Percentiles rank a stretch among this genome's conserved stretches.
Evolutionary conservation across 2,888 invertebrate genomes (phyloP).

Genomic region (Antitype chi): DNA sequence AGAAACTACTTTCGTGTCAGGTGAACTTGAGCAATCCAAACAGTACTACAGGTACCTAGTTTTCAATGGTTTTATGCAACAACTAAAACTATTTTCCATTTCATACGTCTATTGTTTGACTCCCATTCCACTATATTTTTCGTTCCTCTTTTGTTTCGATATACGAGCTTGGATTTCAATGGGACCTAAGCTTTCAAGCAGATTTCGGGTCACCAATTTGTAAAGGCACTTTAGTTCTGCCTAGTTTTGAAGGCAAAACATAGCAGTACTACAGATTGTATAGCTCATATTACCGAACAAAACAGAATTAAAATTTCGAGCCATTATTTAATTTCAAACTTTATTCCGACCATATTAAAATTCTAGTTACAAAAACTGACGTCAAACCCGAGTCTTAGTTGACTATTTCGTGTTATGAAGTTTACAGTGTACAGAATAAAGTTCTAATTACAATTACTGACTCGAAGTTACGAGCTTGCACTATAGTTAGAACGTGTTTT

Average conservation of each 20-base stretch:
- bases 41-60: background rate
- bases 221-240: background rate
- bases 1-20: background rate
- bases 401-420: background rate
- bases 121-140: background rate
- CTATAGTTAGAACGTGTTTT: background rate
- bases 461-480: background rate
- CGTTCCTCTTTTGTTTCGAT: background rate
- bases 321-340: too few relatives aligned
- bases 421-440: background rate
- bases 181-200: background rate
- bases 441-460: background rate
- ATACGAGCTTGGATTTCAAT: conserved; percentile 8
- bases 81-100: background rate
- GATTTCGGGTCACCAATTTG: background rate
- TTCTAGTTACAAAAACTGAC: background rate
- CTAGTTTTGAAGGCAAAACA: background rate
- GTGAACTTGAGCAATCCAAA: background rate
- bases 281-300: background rate
- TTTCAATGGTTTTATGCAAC: background rate
- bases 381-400: background rate
- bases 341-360: too few relatives aligned
- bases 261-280: background rate
- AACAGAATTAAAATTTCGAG: background rate
- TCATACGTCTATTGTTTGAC: background rate